Conservation (phyloP, 2,113 vertebrate genomes). For the Morone saxatilis region DNA sequence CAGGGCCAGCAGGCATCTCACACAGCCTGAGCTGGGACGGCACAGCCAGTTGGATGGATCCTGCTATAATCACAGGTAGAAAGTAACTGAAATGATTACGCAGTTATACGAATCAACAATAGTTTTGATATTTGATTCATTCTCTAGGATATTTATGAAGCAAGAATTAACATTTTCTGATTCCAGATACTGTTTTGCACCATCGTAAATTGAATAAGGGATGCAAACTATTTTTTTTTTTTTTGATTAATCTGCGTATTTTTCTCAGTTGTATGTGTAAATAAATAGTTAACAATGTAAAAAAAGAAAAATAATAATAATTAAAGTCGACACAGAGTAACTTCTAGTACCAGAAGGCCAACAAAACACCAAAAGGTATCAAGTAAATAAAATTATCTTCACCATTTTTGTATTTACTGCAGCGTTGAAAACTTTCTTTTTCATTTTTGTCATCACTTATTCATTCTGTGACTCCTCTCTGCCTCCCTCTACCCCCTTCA, state of each 20-base stretch:
- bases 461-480: conserved; percentile 7
- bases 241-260: background rate
- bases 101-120: background rate
- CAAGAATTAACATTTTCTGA: background rate
- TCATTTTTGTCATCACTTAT: conserved; percentile 12
- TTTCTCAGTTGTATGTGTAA: too few relatives aligned
- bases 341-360: background rate
- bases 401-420: background rate
- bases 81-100: too few relatives aligned
- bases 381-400: background rate
- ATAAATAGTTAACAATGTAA: too few relatives aligned
- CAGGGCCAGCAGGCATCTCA: conserved; percentile 89
- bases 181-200: background rate
- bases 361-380: too few relatives aligned
- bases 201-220: background rate
- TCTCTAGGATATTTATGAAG: background rate
- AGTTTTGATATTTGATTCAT: background rate
- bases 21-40: conserved; percentile 98
- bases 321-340: background rate
- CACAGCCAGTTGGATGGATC: conserved; percentile 99
- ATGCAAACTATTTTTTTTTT: background rate
- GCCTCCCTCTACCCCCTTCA: conserved; percentile 57
- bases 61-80: conserved; percentile 99
- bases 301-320: too few relatives aligned
- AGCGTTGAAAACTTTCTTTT: too few relatives aligned